Conservation (phyloP, 2,797 vertebrate species). For the Triplophysa bombifrons region DNA sequence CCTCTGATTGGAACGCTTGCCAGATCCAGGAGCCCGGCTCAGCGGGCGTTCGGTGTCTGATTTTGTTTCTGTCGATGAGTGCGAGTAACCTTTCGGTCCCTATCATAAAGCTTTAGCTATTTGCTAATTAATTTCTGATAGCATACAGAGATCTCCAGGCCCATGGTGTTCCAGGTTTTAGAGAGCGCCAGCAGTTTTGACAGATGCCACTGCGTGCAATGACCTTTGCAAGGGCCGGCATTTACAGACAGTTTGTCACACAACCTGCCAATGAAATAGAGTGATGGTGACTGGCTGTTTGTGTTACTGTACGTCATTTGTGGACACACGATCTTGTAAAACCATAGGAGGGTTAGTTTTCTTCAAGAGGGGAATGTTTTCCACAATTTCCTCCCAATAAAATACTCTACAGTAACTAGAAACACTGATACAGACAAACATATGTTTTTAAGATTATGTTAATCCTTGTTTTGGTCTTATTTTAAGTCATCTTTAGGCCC, state of each 20-base stretch:
- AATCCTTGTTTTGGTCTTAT: no score
- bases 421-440: neutral
- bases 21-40: constrained; percentile 33
- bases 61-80: constrained; percentile 61
- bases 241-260: constrained; percentile 21
- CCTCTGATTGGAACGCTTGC: constrained; percentile 17
- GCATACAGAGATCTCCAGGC: constrained; percentile 48
- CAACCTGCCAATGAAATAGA: constrained; percentile 8
- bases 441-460: neutral
- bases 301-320: neutral
- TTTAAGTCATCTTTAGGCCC: no score
- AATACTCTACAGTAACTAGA: no score
- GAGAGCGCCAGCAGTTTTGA: constrained; percentile 43
- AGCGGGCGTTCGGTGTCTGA: constrained; percentile 56
- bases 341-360: neutral
- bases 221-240: constrained; percentile 8
- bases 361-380: no score
- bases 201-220: constrained; percentile 48
- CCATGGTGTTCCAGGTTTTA: constrained; percentile 49
- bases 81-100: constrained; percentile 62
- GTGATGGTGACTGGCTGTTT: neutral
- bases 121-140: constrained; percentile 71
- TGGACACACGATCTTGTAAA: neutral
- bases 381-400: no score
- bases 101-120: constrained; percentile 62